A percentile compares a stretch with the other conserved stretches of the same genome.
These are phyloP conservation scores for Tipula vernalis DNA, from an alignment of 2,888 invertebrate genomes.

Conservation along the genomic window DNA sequence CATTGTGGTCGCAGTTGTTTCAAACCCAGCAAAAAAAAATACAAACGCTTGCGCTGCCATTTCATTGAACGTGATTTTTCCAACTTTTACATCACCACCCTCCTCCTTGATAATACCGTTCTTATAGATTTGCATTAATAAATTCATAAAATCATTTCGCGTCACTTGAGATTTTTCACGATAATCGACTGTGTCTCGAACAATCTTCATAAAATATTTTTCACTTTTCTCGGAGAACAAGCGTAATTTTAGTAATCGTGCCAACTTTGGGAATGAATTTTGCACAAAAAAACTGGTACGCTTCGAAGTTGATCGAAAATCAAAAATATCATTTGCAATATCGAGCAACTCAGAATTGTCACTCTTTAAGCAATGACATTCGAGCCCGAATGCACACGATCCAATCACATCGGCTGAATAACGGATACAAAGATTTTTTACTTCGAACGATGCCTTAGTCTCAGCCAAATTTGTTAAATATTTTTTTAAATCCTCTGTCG, in stretches of 20 bases:
- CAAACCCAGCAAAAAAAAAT: slow-evolving; percentile 37
- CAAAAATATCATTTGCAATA: neutral
- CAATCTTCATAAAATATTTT: slow-evolving; percentile 27
- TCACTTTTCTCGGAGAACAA: neutral
- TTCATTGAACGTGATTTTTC: slow-evolving; percentile 22
- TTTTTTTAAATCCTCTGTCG: neutral
- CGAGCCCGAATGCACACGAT: neutral
- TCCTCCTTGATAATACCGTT: neutral
- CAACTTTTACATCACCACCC: neutral
- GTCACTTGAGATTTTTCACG: slow-evolving; percentile 28
- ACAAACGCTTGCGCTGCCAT: slow-evolving; percentile 32
- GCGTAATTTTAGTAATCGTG: neutral
- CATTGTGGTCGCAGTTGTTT: slow-evolving; percentile 34
- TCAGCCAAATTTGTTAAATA: neutral
- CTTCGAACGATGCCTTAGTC: neutral
- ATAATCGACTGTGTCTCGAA: slow-evolving; percentile 30
- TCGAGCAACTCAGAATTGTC: neutral
- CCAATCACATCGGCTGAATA: neutral
- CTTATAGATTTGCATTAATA: slow-evolving; percentile 37
- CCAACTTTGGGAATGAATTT: neutral
- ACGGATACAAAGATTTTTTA: neutral
- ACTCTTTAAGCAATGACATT: neutral
- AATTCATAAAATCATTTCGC: slow-evolving; percentile 41
- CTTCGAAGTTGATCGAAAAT: neutral
- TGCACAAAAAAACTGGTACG: neutral